Evolutionary conservation across 2,797 vertebrate genomes (phyloP), one percentile per base, ranked within the genome.

Genomic region (Cirrhinus mrigala): DNA sequence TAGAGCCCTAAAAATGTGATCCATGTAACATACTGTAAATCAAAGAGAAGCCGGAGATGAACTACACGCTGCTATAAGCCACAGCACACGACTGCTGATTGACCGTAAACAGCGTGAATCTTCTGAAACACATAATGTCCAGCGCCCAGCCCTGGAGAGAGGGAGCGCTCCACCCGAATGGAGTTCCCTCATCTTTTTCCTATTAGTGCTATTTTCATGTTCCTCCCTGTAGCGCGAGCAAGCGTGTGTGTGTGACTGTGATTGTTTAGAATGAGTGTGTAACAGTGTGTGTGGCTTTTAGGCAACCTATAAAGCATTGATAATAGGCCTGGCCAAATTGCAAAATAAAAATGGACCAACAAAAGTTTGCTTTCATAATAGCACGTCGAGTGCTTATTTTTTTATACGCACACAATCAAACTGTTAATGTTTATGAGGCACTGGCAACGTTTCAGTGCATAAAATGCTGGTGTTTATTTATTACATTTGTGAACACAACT

Each of bases 141-240:
- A 84, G 78, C 82, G 60, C 88, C 86, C 87, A 69, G 74, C 71
- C 83, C 70, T 29, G 60, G 27, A 64, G 66, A 85, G 56, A 79
- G 29, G 20, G 74, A 81, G 90, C 90, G 20, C 73, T 60, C 71
- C 85, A 68, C 71, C 73, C 89, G 4, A 89, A 90, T 73, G 73
- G 82, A 90, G 90, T 89, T 85, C 90, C 90, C 90, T 94, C 93
- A 94, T 95, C 93, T 95, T 95, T 94, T 94, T 93, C 93, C 91
- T 88, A 94, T 94, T 94, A 94, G 90, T 84, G 91, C 90, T 91
- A 90, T 93, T 94, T 93, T 92, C 89, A 90, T 92, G 92, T 91
- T 92, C 89, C 89, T 91, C 92, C 89, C 89, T 79, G 68, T 89
- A 50, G 74, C 1, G 48, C 3, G 71, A 3, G 15, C 10, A 91